Evolutionary conservation across 2,888 invertebrate genomes (phyloP), one percentile per base, ranked within the genome.

Genomic region (Cephus spinipes): DNA sequence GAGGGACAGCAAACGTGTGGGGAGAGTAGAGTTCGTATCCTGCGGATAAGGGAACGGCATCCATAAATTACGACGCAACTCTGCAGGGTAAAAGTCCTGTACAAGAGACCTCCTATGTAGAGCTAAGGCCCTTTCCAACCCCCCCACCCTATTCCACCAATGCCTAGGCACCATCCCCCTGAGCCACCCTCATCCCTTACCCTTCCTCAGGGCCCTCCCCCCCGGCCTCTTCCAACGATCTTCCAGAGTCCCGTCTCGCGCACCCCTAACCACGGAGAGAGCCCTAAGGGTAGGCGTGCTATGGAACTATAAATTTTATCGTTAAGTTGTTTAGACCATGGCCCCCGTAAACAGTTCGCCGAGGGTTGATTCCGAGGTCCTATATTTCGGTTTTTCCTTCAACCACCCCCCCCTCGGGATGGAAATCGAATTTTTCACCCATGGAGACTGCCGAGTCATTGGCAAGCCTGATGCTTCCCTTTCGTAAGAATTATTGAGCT

Each of bases 1-100:
- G 90, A 91, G 90, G 90, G 90, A 90, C 91, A 90, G 88, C 86
- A 87, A 89, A 89, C 88, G 90, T 89, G 89, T 90, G 89, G 89
- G 87, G 87, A 86, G 85, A 88, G 87, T 80, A 77, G 90, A 89
- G 89, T 90, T 89, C 89, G 90, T 90, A 90, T 90, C 90, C 91
- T 89, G 90, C 88, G 91, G 90, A 91, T 91, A 91, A 91, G 90
- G 90, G 91, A 90, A 90, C 88, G 90, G 89, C 90, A 90, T 91
- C 90, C 89, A 91, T 91, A 91, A 91, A 91, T 91, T 91, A 91
- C 91, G 88, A 88, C 89, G 88, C 88, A 89, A 90, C 90, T 90
- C 90, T 87, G 88, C 89, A 89, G 90, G 89, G 88, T 90, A 90
- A 90, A 90, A 91, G 90, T 91, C 90, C 90, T 89, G 90, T 89